A percentile compares a stretch with the other conserved stretches of the same genome.
Evolutionary conservation across 2,797 vertebrate genomes (phyloP).

Genomic region (Diplodus puntazzo): DNA sequence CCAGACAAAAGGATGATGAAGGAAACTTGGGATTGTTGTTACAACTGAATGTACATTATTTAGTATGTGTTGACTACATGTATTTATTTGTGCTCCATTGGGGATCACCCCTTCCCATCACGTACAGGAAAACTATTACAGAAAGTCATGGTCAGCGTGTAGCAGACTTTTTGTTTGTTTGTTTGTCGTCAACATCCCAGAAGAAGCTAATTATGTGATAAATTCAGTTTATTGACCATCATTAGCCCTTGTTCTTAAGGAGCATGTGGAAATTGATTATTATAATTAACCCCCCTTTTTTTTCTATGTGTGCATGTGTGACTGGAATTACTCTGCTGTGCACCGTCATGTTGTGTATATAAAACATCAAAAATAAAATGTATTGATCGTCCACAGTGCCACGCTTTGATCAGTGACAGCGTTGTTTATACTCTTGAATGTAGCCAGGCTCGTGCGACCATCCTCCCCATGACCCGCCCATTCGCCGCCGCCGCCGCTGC

Average conservation of each 20-base stretch:
- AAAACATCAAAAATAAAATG: constrained; percentile 48
- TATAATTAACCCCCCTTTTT: neutral
- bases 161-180: neutral
- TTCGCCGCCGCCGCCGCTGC: constrained; percentile 64
- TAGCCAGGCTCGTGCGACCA: constrained; percentile 9
- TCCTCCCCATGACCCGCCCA: constrained; percentile 74
- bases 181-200: neutral
- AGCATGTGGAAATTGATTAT: neutral
- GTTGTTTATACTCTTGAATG: constrained; percentile 27
- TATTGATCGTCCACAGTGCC: neutral
- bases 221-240: neutral
- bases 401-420: neutral
- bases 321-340: constrained; percentile 48
- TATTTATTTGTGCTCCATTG: constrained; percentile 42
- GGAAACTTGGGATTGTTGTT: constrained; percentile 19
- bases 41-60: constrained; percentile 38
- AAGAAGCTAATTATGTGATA: constrained; percentile 1
- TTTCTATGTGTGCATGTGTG: constrained; percentile 44
- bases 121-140: constrained; percentile 37
- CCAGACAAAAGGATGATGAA: neutral
- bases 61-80: constrained; percentile 9
- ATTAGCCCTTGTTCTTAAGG: neutral
- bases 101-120: neutral
- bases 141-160: constrained; percentile 17
- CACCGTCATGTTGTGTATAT: constrained; percentile 52